phyloP scores from a whole-genome alignment of 2,797 vertebrate genomes.

The Lindbergichthys nudifrons region DNA sequence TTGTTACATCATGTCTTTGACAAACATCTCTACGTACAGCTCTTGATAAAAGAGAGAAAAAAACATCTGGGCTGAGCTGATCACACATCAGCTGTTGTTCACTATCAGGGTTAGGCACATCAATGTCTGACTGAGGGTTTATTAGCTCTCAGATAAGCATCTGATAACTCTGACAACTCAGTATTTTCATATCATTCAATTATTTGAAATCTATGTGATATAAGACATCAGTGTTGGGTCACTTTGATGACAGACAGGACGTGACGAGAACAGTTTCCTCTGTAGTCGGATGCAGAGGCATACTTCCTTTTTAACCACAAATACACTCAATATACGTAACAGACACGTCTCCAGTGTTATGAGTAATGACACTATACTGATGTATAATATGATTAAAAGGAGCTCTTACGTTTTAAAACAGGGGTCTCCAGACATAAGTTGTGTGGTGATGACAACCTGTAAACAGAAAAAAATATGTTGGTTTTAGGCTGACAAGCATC shows the following conservation, averaged over 20 bases:
- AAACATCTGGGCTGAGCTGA: conserved; percentile 16
- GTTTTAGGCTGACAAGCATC: conserved; percentile 5
- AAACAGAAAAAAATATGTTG: conserved; percentile 45
- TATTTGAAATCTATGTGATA: background rate
- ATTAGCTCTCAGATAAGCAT: conserved; percentile 41
- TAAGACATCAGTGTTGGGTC: background rate
- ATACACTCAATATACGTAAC: background rate
- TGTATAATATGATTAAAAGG: background rate
- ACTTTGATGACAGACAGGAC: conserved; percentile 57
- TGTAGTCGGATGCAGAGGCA: conserved; percentile 44
- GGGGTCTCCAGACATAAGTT: conserved; percentile 97
- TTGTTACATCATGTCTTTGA: conserved; percentile 39
- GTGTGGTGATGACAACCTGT: conserved; percentile 95
- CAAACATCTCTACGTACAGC: conserved; percentile 22
- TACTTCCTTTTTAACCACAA: conserved; percentile 8
- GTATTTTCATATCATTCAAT: conserved; percentile 26
- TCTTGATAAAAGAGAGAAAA: conserved; percentile 13
- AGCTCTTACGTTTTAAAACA: conserved; percentile 97
- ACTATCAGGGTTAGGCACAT: conserved; percentile 8
- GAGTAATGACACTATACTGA: background rate
- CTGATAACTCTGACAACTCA: conserved; percentile 12
- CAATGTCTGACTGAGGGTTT: conserved; percentile 21
- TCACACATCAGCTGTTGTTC: conserved; percentile 20
- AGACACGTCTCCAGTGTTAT: background rate
- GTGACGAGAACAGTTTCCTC: conserved; percentile 35